Evolutionary conservation across 1,140 invertebrate genomes (phyloP).

Genomic region (Steinernema feltiae): DNA sequence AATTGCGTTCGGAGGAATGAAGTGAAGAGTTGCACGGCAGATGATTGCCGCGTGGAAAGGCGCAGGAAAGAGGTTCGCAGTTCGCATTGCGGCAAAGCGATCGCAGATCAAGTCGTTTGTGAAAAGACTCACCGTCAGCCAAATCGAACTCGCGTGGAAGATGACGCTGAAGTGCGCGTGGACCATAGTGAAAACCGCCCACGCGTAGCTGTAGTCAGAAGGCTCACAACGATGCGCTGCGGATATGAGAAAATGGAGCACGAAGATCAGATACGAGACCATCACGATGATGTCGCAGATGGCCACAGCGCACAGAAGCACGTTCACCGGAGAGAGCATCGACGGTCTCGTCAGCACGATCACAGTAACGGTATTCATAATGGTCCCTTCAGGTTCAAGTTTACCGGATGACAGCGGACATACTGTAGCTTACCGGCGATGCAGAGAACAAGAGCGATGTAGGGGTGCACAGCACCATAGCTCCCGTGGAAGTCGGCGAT

Average conservation of each 20-base stretch:
- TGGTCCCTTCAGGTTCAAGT: slow-evolving; percentile 57
- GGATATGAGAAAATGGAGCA: slow-evolving; percentile 48
- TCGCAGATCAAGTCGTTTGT: too few relatives aligned
- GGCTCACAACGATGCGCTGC: slow-evolving; percentile 40
- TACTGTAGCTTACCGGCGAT: slow-evolving; percentile 67
- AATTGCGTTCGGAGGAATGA: too few relatives aligned
- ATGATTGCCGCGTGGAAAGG: too few relatives aligned
- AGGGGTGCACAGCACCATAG: slow-evolving; percentile 66
- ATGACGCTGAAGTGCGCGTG: slow-evolving; percentile 53
- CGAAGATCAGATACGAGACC: slow-evolving; percentile 50
- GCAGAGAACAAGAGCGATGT: slow-evolving; percentile 71
- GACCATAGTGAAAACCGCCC: slow-evolving; percentile 51
- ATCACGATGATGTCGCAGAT: slow-evolving; percentile 57
- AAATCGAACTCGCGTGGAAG: slow-evolving; percentile 54
- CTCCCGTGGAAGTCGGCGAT: slow-evolving; percentile 38
- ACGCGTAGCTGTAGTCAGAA: slow-evolving; percentile 36
- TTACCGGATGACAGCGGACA: background rate
- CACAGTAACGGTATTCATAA: slow-evolving; percentile 83
- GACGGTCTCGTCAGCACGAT: slow-evolving; percentile 72
- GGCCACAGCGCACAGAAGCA: slow-evolving; percentile 52
- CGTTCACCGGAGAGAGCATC: slow-evolving; percentile 54
- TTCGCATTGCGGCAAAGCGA: too few relatives aligned
- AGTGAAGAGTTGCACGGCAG: too few relatives aligned
- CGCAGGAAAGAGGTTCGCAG: too few relatives aligned
- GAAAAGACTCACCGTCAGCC: slow-evolving; percentile 47